Conservation (phyloP, 2,113 vertebrate species). For the Neogale vison region DNA sequence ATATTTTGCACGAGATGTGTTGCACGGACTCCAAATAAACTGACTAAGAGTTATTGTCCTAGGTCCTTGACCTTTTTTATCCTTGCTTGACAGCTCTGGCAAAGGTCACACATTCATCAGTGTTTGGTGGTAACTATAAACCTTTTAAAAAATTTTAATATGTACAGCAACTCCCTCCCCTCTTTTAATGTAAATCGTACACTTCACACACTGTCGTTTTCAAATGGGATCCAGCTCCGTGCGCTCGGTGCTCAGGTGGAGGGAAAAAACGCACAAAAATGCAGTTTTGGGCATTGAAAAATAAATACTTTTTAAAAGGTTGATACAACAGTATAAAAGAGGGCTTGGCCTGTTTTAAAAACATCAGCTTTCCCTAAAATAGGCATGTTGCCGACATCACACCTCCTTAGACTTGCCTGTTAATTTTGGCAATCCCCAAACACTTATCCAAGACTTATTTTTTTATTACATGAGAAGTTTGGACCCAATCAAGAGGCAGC, state of each 20-base stretch:
- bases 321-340: slow-evolving; percentile 63
- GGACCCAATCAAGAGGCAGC: slow-evolving; percentile 52
- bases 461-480: slow-evolving; percentile 52
- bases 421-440: slow-evolving; percentile 72
- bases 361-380: slow-evolving; percentile 47
- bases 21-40: slow-evolving; percentile 75
- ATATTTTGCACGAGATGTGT: slow-evolving; percentile 73
- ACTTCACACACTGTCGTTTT: slow-evolving; percentile 64
- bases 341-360: slow-evolving; percentile 50
- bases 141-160: slow-evolving; percentile 72
- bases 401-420: slow-evolving; percentile 60
- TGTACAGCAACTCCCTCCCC: slow-evolving; percentile 67
- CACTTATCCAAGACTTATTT: slow-evolving; percentile 49
- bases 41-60: slow-evolving; percentile 76
- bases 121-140: slow-evolving; percentile 72
- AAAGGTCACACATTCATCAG: slow-evolving; percentile 77
- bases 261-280: slow-evolving; percentile 58
- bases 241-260: slow-evolving; percentile 53
- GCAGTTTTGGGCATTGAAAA: slow-evolving; percentile 49
- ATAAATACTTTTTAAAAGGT: slow-evolving; percentile 56
- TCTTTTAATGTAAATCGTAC: slow-evolving; percentile 64
- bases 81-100: slow-evolving; percentile 75
- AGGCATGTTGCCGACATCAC: slow-evolving; percentile 49
- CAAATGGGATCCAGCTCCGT: slow-evolving; percentile 38
- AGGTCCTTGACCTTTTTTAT: slow-evolving; percentile 74